phyloP scores from a whole-genome alignment of 2,113 vertebrate species.

The Mormyrus lacerda region DNA sequence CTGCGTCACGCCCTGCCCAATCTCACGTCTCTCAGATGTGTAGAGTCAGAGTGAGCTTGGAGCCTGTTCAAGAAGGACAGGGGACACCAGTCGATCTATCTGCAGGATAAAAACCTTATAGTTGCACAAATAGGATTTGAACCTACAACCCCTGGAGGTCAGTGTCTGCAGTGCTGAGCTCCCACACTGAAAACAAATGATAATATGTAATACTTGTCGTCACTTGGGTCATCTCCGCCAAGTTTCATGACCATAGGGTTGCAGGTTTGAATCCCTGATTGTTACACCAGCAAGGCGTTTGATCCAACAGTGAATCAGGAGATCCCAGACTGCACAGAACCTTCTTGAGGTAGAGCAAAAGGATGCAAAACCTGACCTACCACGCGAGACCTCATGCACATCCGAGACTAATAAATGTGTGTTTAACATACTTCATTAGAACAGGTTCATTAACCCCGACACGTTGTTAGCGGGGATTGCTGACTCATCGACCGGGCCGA shows the following conservation, averaged over 20 bases:
- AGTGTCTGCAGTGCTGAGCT: not conserved
- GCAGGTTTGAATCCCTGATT: not conserved
- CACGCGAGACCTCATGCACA: not conserved
- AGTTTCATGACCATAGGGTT: not conserved
- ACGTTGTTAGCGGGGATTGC: not conserved
- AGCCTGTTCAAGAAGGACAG: not conserved
- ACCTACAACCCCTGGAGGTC: not conserved
- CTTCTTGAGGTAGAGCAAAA: too few species aligned
- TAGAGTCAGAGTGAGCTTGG: not conserved
- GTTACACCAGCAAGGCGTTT: not conserved
- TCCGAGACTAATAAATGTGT: not conserved
- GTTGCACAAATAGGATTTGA: not conserved
- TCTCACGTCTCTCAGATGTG: not conserved
- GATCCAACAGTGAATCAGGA: not conserved
- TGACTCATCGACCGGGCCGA: not conserved
- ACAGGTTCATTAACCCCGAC: not conserved
- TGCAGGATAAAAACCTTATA: not conserved
- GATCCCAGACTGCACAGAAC: not conserved
- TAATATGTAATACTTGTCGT: not conserved
- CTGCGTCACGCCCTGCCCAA: not conserved
- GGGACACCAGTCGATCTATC: not conserved
- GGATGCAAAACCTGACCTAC: not conserved
- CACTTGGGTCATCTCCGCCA: not conserved
- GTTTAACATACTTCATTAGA: not conserved
- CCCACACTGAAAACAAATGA: not conserved